These are phyloP conservation scores for Hanleya hanleyi DNA, from an alignment of 2,888 invertebrate species.

Conservation along the genomic window DNA sequence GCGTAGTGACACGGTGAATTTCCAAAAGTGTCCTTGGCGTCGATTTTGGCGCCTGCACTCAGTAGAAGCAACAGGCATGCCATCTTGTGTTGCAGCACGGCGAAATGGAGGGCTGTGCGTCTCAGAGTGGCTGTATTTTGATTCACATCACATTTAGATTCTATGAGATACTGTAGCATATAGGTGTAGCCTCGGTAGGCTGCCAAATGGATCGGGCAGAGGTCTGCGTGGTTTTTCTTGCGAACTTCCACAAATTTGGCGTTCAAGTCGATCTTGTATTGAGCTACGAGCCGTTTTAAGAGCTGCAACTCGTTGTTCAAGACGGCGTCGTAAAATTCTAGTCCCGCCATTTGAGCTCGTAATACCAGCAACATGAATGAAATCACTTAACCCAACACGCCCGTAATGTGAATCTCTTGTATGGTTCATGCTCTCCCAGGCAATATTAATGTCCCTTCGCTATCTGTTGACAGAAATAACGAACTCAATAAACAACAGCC, in stretches of 20 bases:
- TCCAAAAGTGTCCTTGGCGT: constrained; percentile 72
- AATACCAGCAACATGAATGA: constrained; percentile 51
- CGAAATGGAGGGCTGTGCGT: constrained; percentile 71
- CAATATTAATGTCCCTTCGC: too few relatives aligned
- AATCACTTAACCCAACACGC: background rate
- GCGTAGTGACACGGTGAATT: constrained; percentile 73
- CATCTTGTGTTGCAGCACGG: constrained; percentile 72
- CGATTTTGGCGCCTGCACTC: constrained; percentile 69
- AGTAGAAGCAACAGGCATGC: constrained; percentile 71
- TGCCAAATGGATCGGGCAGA: constrained; percentile 72
- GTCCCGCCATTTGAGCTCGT: constrained; percentile 65
- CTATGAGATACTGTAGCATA: constrained; percentile 68
- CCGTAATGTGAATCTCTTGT: too few relatives aligned
- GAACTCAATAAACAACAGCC: too few relatives aligned
- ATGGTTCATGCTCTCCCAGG: background rate
- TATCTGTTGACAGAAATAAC: too few relatives aligned
- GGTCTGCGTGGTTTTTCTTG: constrained; percentile 71
- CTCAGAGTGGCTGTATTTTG: constrained; percentile 68
- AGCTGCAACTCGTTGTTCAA: constrained; percentile 70
- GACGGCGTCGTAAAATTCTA: constrained; percentile 72
- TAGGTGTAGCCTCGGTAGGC: constrained; percentile 71
- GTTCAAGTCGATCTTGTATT: constrained; percentile 71
- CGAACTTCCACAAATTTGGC: constrained; percentile 71
- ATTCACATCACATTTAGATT: constrained; percentile 71
- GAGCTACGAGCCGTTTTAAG: constrained; percentile 68